These are phyloP conservation scores for Macrocentrus cingulum DNA, from an alignment of 1,140 invertebrate genomes.

Conservation along the genomic window DNA sequence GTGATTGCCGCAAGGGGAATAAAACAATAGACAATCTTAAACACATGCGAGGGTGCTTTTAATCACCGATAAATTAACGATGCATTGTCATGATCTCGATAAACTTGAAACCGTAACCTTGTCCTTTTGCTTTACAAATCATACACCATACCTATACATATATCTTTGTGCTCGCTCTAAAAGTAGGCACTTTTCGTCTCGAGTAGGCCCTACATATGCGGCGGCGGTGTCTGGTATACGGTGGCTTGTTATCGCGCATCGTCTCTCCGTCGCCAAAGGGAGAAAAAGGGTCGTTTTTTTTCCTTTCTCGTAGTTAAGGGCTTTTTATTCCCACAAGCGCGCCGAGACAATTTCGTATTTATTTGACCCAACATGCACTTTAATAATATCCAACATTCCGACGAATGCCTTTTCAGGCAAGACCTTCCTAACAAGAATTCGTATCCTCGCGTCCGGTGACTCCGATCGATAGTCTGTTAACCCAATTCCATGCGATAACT, in stretches of 20 bases:
- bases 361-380: too few species aligned
- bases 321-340: too few species aligned
- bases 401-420: background rate
- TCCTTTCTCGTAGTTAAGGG: too few species aligned
- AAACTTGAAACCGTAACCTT: constrained; percentile 3
- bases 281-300: too few species aligned
- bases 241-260: constrained; percentile 48
- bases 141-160: too few species aligned
- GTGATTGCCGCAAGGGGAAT: background rate
- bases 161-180: too few species aligned
- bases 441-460: constrained; percentile 6
- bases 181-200: constrained; percentile 38
- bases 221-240: constrained; percentile 34
- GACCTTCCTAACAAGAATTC: constrained; percentile 2
- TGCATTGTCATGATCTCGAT: constrained; percentile 7
- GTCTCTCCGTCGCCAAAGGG: constrained; percentile 14
- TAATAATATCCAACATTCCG: background rate
- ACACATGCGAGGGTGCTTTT: background rate
- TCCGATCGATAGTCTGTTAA: constrained; percentile 37
- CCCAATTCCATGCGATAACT: constrained; percentile 40
- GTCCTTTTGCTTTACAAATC: background rate
- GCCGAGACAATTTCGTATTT: too few species aligned
- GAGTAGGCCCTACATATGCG: constrained; percentile 36
- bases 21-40: background rate
- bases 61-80: background rate